These are phyloP conservation scores for Metellina segmentata DNA, from an alignment of 2,888 invertebrate genomes.

Conservation along the genomic window DNA sequence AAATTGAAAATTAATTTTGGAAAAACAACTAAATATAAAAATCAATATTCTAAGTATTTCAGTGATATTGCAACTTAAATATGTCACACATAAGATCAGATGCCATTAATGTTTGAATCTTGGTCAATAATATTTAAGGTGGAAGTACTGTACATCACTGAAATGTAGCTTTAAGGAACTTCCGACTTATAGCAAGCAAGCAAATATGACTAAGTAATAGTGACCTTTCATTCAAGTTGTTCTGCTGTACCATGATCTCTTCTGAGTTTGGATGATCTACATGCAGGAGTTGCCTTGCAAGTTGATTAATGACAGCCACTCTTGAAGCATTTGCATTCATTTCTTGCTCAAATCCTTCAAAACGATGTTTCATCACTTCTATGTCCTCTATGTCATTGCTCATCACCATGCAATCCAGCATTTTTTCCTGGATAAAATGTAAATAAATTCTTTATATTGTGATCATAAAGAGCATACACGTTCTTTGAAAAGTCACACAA, in stretches of 20 bases:
- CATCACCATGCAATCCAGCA: conserved; percentile 98
- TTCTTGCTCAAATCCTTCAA: conserved; percentile 99
- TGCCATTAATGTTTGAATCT: no score
- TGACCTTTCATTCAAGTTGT: conserved; percentile 83
- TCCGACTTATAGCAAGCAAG: no score
- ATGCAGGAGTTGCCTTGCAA: conserved; percentile 96
- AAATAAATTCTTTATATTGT: not conserved
- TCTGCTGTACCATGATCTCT: conserved; percentile 94
- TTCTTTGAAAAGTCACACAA: not conserved
- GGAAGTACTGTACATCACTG: no score
- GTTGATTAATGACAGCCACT: conserved; percentile 97
- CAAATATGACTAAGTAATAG: no score
- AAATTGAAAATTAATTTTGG: not conserved
- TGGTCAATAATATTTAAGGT: no score
- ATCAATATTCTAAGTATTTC: no score
- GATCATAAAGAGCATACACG: not conserved
- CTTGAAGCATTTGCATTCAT: conserved; percentile 97
- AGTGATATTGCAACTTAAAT: no score
- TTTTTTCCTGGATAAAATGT: conserved; percentile 86
- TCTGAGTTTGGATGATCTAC: conserved; percentile 99
- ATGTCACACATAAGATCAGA: no score
- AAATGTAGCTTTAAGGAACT: no score
- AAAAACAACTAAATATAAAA: not conserved
- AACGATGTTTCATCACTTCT: conserved; percentile 99
- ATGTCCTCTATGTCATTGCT: conserved; percentile 98